Conservation (phyloP, 1,140 invertebrate species). For the Belonocnema kinseyi region DNA sequence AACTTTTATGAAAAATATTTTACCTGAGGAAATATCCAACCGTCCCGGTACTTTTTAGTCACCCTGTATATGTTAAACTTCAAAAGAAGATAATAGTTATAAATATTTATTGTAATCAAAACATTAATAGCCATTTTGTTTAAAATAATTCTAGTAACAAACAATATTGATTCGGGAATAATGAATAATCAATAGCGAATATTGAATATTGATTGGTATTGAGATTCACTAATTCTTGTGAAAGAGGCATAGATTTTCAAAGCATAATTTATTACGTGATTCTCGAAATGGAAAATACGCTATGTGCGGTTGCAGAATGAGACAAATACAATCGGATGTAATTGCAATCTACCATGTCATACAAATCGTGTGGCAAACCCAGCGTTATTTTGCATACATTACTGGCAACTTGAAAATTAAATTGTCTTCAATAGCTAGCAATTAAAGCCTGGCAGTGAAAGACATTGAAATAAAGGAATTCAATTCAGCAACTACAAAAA, state of each 20-base stretch:
- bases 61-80: not conserved
- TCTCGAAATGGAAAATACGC: constrained; percentile 18
- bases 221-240: not conserved
- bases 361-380: not conserved
- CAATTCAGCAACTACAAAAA: not conserved
- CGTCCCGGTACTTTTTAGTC: too few species aligned
- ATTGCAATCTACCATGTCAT: constrained; percentile 22
- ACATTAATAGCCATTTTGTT: not conserved
- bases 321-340: constrained; percentile 20
- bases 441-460: not conserved
- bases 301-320: constrained; percentile 7
- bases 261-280: constrained; percentile 21
- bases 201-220: not conserved
- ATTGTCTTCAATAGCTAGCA: constrained; percentile 24
- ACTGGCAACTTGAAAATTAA: constrained; percentile 5
- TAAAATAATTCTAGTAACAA: not conserved
- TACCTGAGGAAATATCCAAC: too few species aligned
- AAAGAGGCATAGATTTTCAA: constrained; percentile 16
- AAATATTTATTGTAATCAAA: too few species aligned
- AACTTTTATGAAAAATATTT: too few species aligned
- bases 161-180: not conserved
- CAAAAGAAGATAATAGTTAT: not conserved
- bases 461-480: not conserved
- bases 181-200: not conserved
- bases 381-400: constrained; percentile 14